Evolutionary conservation across 2,888 invertebrate genomes (phyloP).

Genomic region (Panopea generosa): DNA sequence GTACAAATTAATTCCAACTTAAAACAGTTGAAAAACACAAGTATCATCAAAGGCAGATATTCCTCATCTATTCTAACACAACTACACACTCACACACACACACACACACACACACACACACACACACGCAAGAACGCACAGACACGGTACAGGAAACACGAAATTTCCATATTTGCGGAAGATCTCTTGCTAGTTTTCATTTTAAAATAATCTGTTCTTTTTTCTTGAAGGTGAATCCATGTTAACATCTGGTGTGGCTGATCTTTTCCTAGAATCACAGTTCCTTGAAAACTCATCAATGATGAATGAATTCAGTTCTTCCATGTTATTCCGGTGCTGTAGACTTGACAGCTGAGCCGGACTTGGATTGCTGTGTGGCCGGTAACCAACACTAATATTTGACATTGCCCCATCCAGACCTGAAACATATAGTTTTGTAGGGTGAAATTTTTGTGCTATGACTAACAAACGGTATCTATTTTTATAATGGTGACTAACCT

Average conservation of each 20-base stretch:
- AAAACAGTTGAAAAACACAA: too few relatives aligned
- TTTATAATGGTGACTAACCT: too few relatives aligned
- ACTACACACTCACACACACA: too few relatives aligned
- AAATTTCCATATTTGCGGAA: neutral
- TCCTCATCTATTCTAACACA: too few relatives aligned
- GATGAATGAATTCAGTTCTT: conserved; percentile 90
- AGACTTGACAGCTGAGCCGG: conserved; percentile 57
- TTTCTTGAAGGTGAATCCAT: conserved; percentile 93
- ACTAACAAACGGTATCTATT: too few relatives aligned
- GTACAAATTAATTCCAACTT: too few relatives aligned
- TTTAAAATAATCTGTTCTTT: conserved; percentile 87
- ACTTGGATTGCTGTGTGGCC: conserved; percentile 73
- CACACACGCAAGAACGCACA: too few relatives aligned
- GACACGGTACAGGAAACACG: too few relatives aligned
- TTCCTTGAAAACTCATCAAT: conserved; percentile 90
- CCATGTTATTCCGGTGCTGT: conserved; percentile 73
- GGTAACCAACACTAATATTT: conserved; percentile 82
- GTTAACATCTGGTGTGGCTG: conserved; percentile 87
- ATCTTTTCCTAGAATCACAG: conserved; percentile 86
- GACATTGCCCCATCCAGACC: conserved; percentile 85
- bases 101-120: too few relatives aligned
- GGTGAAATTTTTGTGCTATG: too few relatives aligned
- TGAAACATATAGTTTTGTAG: too few relatives aligned
- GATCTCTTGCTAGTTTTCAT: neutral
- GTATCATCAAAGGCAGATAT: too few relatives aligned